Evolutionary conservation across 2,888 invertebrate species (phyloP).

Genomic region (Hirudinaria manillensis): DNA sequence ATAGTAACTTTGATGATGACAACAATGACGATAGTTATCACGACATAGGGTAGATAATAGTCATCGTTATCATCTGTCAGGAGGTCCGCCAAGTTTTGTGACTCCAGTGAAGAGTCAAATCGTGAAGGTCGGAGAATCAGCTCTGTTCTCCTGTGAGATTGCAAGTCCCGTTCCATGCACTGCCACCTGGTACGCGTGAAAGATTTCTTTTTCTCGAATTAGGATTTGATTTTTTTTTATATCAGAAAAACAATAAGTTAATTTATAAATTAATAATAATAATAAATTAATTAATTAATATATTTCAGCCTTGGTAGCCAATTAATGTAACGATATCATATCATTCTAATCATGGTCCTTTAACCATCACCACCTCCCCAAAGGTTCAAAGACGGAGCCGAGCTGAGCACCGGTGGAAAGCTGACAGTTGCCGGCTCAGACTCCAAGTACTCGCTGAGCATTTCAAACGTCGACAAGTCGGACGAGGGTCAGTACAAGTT

Average conservation of each 20-base stretch:
- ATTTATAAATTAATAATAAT: no score
- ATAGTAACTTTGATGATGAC: no score
- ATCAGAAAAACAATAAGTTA: no score
- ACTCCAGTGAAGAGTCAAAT: constrained; percentile 4
- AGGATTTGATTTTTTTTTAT: no score
- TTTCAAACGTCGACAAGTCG: not conserved
- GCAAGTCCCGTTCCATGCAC: no score
- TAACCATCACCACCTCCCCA: no score
- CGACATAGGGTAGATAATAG: not conserved
- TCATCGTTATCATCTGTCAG: not conserved
- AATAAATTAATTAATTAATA: no score
- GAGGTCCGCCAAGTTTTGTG: constrained; percentile 15
- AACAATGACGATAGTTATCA: not conserved
- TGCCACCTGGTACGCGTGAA: no score
- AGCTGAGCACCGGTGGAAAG: not conserved
- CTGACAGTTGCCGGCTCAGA: not conserved
- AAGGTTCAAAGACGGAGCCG: not conserved
- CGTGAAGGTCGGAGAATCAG: not conserved
- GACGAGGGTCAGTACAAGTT: not conserved
- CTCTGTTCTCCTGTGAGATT: constrained; percentile 9
- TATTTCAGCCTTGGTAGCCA: no score
- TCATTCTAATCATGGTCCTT: no score
- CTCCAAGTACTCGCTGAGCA: not conserved
- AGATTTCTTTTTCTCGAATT: no score
- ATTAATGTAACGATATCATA: no score